Base-by-base conservation (phyloP, 2,797 vertebrate genomes). In the Epinephelus malabaricus region DNA sequence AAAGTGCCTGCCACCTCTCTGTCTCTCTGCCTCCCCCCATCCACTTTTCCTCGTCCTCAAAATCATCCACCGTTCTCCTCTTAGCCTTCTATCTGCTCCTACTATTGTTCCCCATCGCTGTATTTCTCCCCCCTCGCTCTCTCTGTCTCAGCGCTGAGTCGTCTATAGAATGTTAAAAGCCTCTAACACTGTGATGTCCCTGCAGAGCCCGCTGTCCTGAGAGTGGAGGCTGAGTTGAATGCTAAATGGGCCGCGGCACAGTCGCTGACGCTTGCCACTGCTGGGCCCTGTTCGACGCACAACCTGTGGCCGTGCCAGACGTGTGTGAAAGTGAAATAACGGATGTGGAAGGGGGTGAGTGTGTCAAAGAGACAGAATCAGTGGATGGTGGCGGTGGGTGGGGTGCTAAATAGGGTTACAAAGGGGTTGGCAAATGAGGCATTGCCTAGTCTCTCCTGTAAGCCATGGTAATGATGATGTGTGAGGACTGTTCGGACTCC, bases 151-250 rank as follows among this genome's bases (percentile, higher is more conserved):
- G 64, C 60, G 62, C 63, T 0, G 63, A 81, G 71, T 82, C 74
- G 64, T 82, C 86, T 65, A 21, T 59, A 56, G 92, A 92, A 92
- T 94, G 82, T 82, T 91, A 93, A 92, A 86, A 80, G 88, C 81
- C 76, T 78, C 75, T 34, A 89, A 90, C 83, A 76, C 88, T 86
- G 84, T 60, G 89, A 87, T 89, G 92, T 91, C 85, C 86, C 90
- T 82, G 86, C 91, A 89, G 84, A 85, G 73, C 73, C n/a, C 18
- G 46, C 82, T 79, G 88, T 92, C 92, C 91, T 83, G 83, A 85
- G 90, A 86, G 82, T 1, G 30, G 68, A 62, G 55, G 77, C 66
- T 83, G 90, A 89, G 86, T 8, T 79, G 91, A 94, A 94, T 94
- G 89, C 73, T 85, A 93, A 94, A 86, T 50, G 73, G 81, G 60